Evolutionary conservation across 35 echinoderm and acorn worm genomes (phyloP).

Genomic region (Amphiura filiformis): DNA sequence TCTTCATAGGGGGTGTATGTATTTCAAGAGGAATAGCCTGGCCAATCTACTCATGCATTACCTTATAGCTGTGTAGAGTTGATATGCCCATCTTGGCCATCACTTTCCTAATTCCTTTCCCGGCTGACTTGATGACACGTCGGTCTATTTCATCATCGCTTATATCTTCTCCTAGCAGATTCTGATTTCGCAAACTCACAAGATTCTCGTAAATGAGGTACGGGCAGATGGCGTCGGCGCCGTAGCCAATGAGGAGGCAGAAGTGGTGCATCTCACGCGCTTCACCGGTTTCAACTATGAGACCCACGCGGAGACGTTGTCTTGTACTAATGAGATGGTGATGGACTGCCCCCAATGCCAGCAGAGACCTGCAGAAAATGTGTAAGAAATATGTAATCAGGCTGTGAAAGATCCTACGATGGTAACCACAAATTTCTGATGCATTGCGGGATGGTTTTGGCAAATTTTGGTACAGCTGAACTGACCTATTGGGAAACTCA

Average conservation of each 20-base stretch:
- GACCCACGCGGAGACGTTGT: conserved; percentile 86
- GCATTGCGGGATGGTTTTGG: too few species aligned
- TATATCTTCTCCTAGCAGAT: conserved; percentile 62
- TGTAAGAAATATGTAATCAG: not conserved
- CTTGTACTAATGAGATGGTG: conserved; percentile 93
- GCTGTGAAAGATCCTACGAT: not conserved
- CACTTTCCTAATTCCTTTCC: conserved; percentile 81
- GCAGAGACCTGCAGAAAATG: conserved; percentile 56
- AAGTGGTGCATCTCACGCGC: conserved; percentile 95
- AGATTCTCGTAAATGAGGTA: conserved; percentile 93
- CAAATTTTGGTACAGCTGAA: too few species aligned
- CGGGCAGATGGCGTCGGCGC: conserved; percentile 93
- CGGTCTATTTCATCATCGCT: conserved; percentile 60
- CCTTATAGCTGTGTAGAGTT: conserved; percentile 96
- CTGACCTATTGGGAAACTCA: not conserved
- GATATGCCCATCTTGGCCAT: conserved; percentile 99
- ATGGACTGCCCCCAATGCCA: conserved; percentile 86
- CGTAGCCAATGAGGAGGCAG: conserved; percentile 86
- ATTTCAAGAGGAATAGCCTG: too few species aligned
- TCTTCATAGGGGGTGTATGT: too few species aligned
- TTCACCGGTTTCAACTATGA: conserved; percentile 89
- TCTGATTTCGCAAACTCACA: conserved; percentile 74
- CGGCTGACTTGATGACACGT: conserved; percentile 51
- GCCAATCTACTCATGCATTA: too few species aligned
- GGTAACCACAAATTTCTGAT: not conserved